Conservation (phyloP, 2,113 vertebrate species). For the Nycticebus coucang region DNA sequence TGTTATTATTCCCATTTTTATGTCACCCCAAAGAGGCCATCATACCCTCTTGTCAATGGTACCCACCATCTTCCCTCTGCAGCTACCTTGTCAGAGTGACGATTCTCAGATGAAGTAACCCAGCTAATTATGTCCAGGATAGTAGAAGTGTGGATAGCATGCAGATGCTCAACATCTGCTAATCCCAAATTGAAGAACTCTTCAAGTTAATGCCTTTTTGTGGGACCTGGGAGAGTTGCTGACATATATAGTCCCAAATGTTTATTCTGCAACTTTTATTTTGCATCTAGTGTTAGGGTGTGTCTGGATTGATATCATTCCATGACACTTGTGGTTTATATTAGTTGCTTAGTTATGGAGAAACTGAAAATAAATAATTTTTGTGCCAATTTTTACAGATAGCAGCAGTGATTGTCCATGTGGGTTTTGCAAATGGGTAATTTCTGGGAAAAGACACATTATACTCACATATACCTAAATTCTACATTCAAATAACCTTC, state of each 20-base stretch:
- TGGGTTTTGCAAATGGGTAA: slow-evolving; percentile 29
- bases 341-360: slow-evolving; percentile 58
- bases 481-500: neutral
- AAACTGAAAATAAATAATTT: slow-evolving; percentile 58
- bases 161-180: slow-evolving; percentile 76
- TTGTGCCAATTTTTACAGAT: slow-evolving; percentile 37
- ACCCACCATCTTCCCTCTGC: neutral
- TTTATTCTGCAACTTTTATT: slow-evolving; percentile 67
- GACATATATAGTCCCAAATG: slow-evolving; percentile 67
- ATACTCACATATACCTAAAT: neutral
- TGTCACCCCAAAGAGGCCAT: neutral
- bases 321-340: slow-evolving; percentile 46
- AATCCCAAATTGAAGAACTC: slow-evolving; percentile 61
- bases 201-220: slow-evolving; percentile 63
- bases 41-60: neutral
- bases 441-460: neutral
- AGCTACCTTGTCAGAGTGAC: slow-evolving; percentile 46
- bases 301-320: slow-evolving; percentile 59
- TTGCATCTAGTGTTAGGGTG: slow-evolving; percentile 54
- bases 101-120: slow-evolving; percentile 69
- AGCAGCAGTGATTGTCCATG: neutral
- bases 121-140: slow-evolving; percentile 60
- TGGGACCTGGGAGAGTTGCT: slow-evolving; percentile 59
- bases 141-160: slow-evolving; percentile 66
- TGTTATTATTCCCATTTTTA: neutral